Base-by-base conservation (phyloP, 2,888 invertebrate genomes). In the Molorchus minor region DNA sequence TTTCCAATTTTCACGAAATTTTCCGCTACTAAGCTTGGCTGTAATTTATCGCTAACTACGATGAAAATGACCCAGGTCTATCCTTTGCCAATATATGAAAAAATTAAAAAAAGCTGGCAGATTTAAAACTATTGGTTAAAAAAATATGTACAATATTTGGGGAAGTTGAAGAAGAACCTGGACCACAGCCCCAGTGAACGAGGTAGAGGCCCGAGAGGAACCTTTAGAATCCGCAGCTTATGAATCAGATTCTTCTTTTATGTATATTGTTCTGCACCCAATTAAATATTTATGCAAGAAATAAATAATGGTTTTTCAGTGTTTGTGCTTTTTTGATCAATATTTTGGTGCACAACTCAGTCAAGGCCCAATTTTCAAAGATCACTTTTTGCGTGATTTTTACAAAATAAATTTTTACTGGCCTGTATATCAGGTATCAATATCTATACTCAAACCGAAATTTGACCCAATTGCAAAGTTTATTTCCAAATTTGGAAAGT, bases 121-220 rank as follows among this genome's bases (percentile, higher is more conserved):
- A 51, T 41, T 36, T 57, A 29, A 49, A 57, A 43, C 51, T 51
- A 51, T 56, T 36, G 49, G 38, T 38, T 51, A 13, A 56, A 56
- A 38, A 56, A 56, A 56, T 47, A 56, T 56, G 56, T 47, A 35
- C 56, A 36, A 56, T 56, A 56, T 56, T 46, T 30, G 46, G 47
- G 33, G 35, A 56, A 38, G 13, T 13, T 38, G 38, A 16, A 38
- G 38, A 38, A 38, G 12, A 10, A 38, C 12, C 10, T 4, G 38
- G 16, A 38, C 12, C 38, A 12, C 38, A 3, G n/a, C n/a, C n/a
- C n/a, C n/a, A 38, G 38, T 12, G 33, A 29, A 49, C 25, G 47
- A 4, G 12, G 49, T 49, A 56, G 56, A 56, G 16, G 30, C 49
- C 16, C 20, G 40, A 56, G 47, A 38, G 38, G 30, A 56, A 51